A percentile compares a stretch with the other conserved stretches of the same genome.
These are phyloP conservation scores for Tetanocera ferruginea DNA, from an alignment of 2,888 invertebrate genomes.

Conservation along the genomic window DNA sequence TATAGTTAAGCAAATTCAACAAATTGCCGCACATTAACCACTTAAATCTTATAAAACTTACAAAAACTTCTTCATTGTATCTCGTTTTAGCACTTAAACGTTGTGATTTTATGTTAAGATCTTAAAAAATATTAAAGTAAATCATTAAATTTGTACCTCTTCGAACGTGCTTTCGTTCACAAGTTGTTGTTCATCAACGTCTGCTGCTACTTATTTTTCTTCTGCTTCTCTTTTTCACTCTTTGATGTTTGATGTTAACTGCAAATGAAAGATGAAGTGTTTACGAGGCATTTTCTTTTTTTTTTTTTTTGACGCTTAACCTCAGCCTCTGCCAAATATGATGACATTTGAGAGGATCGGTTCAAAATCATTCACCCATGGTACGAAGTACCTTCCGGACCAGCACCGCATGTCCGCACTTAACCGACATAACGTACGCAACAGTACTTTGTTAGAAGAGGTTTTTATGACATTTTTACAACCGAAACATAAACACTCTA, in stretches of 20 bases:
- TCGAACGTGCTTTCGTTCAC: too few relatives aligned
- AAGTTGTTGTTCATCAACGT: too few relatives aligned
- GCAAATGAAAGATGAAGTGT: conserved; percentile 1
- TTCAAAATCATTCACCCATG: background rate
- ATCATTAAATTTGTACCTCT: too few relatives aligned
- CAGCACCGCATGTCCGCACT: background rate
- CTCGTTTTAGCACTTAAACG: too few relatives aligned
- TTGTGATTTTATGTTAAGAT: too few relatives aligned
- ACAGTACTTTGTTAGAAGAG: background rate
- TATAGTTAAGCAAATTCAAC: too few relatives aligned
- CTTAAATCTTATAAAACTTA: too few relatives aligned
- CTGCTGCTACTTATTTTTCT: too few relatives aligned
- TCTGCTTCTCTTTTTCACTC: too few relatives aligned
- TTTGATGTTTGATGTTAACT: background rate
- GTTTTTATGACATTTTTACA: background rate
- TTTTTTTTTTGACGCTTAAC: background rate
- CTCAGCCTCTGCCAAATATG: background rate
- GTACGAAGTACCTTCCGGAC: background rate
- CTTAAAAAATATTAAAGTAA: too few relatives aligned
- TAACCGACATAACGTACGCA: background rate
- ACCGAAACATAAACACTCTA: background rate
- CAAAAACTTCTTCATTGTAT: too few relatives aligned
- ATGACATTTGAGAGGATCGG: background rate
- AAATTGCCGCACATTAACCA: too few relatives aligned
- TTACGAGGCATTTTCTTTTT: conserved; percentile 8